phyloP scores from a whole-genome alignment of 2,113 vertebrate species.

The Oenanthe melanoleuca region DNA sequence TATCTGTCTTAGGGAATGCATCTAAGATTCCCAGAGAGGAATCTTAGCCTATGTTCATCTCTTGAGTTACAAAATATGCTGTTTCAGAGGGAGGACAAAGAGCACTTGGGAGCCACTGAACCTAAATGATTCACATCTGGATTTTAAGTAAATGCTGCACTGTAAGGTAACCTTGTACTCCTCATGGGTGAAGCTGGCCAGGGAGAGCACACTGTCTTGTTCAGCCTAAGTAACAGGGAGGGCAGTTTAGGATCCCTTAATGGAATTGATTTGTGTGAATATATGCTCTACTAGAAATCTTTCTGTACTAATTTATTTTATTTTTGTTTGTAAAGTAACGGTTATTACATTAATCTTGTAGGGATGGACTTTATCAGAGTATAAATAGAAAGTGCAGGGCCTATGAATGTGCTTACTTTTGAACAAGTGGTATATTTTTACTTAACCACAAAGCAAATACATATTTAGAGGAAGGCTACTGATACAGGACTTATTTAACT shows the following conservation, averaged over 20 bases:
- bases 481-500: not conserved
- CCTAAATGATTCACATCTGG: not conserved
- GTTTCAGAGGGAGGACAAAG: not conserved
- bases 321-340: not conserved
- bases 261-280: not conserved
- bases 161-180: not conserved
- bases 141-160: not conserved
- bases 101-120: not conserved
- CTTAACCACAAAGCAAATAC: not conserved
- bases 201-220: not conserved
- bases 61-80: not conserved
- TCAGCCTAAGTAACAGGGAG: not conserved
- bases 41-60: not conserved
- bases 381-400: not conserved
- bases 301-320: not conserved
- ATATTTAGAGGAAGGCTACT: not conserved
- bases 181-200: not conserved
- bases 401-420: not conserved
- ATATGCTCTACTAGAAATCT: not conserved
- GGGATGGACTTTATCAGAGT: not conserved
- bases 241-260: not conserved
- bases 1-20: not conserved
- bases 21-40: not conserved
- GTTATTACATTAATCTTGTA: not conserved
- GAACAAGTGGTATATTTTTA: not conserved